A percentile compares a stretch with the other conserved stretches of the same genome.
Evolutionary conservation across 2,113 vertebrate species (phyloP).

Genomic region (Hypomesus transpacificus): DNA sequence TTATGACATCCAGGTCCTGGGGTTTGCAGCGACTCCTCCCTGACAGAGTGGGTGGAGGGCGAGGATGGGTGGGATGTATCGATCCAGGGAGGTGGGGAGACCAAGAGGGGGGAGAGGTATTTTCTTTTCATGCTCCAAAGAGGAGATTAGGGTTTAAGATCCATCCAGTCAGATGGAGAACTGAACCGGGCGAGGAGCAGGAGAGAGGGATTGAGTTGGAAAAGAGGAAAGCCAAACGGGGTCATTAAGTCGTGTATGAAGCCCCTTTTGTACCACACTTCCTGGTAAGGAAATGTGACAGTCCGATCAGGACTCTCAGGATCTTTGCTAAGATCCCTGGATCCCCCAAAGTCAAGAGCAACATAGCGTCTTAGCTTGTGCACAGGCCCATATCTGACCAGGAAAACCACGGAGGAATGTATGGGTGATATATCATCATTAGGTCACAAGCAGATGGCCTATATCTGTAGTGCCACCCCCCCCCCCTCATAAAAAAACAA

Average conservation of each 20-base stretch:
- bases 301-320: constrained; percentile 56
- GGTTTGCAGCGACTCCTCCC: constrained; percentile 39
- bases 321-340: too few species aligned
- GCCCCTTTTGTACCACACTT: constrained; percentile 44
- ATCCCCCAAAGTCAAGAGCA: too few species aligned
- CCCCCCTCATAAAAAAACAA: constrained; percentile 7
- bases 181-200: constrained; percentile 16
- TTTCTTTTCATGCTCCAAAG: constrained; percentile 54
- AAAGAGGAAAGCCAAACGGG: constrained; percentile 46
- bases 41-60: constrained; percentile 17
- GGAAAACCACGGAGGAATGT: neutral
- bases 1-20: constrained; percentile 27
- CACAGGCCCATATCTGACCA: neutral
- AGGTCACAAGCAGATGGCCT: constrained; percentile 12
- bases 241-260: constrained; percentile 17
- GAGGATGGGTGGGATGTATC: constrained; percentile 30
- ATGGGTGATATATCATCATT: constrained; percentile 32
- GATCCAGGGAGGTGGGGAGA: constrained; percentile 47
- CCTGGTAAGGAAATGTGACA: constrained; percentile 55
- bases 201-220: constrained; percentile 39
- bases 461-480: neutral
- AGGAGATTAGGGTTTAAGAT: constrained; percentile 59
- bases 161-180: constrained; percentile 32
- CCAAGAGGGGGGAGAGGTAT: constrained; percentile 38
- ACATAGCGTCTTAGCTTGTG: too few species aligned